Evolutionary conservation across 2,113 vertebrate genomes (phyloP).

Genomic region (Cheirogaleus medius): DNA sequence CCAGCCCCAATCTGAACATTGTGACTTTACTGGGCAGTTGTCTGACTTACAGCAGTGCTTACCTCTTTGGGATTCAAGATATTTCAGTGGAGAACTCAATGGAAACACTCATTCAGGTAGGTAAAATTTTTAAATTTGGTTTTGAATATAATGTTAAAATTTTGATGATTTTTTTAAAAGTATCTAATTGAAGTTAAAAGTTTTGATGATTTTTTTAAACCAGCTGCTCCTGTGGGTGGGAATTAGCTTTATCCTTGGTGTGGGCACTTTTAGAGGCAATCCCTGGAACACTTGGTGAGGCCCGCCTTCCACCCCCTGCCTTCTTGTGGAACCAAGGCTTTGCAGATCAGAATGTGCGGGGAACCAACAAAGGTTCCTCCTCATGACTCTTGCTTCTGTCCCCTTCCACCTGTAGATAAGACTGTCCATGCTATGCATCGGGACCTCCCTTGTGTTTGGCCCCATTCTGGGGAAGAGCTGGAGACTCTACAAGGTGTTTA

Average conservation of each 20-base stretch:
- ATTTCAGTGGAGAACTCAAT: constrained; percentile 75
- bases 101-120: constrained; percentile 90
- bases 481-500: constrained; percentile 96
- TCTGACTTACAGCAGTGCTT: constrained; percentile 93
- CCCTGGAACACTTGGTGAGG: not conserved
- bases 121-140: constrained; percentile 42
- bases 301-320: not conserved
- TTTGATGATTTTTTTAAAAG: not conserved
- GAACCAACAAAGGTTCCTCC: not conserved
- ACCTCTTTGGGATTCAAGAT: constrained; percentile 91
- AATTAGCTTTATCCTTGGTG: not conserved
- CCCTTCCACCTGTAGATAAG: constrained; percentile 83
- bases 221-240: not conserved
- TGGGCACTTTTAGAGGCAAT: not conserved
- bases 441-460: constrained; percentile 93
- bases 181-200: not conserved
- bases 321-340: not conserved
- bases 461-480: constrained; percentile 97
- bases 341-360: not conserved
- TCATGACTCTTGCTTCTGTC: not conserved
- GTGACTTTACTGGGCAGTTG: constrained; percentile 94
- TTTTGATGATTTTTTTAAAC: not conserved
- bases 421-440: constrained; percentile 92
- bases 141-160: not conserved
- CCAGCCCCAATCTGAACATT: constrained; percentile 97